These are phyloP conservation scores for Agrenia bidenticulata DNA, from an alignment of 2,888 invertebrate genomes.

Conservation along the genomic window DNA sequence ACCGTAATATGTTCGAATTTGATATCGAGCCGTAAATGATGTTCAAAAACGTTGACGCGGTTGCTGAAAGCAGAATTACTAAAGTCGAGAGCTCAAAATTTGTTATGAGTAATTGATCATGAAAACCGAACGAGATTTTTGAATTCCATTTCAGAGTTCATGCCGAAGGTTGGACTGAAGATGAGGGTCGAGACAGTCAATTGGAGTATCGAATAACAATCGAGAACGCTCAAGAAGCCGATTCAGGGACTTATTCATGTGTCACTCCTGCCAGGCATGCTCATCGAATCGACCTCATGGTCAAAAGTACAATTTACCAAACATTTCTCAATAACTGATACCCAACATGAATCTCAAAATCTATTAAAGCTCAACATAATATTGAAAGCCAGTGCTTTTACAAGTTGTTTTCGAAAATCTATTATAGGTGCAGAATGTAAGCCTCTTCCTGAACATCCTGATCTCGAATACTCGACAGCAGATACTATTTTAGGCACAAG, in stretches of 20 bases:
- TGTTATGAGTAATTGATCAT: no score
- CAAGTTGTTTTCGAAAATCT: no score
- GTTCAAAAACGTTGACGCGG: no score
- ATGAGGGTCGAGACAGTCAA: slow-evolving; percentile 74
- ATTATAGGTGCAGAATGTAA: no score
- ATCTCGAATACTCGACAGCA: slow-evolving; percentile 69
- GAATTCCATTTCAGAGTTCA: slow-evolving; percentile 61
- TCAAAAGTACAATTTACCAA: slow-evolving; percentile 63
- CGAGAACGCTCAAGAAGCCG: slow-evolving; percentile 75
- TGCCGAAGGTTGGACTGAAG: slow-evolving; percentile 78
- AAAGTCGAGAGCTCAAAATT: no score
- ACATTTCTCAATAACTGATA: background rate
- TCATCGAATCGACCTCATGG: slow-evolving; percentile 77
- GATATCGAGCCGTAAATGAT: no score
- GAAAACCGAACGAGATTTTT: no score
- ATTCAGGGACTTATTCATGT: slow-evolving; percentile 81
- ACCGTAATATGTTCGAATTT: no score
- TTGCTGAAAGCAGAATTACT: no score
- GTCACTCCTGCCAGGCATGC: slow-evolving; percentile 79
- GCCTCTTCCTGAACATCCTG: slow-evolving; percentile 68
- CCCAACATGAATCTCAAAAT: no score
- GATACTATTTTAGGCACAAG: slow-evolving; percentile 74
- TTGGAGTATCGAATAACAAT: slow-evolving; percentile 73
- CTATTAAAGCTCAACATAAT: no score
- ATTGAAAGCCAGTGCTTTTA: no score